phyloP scores from a whole-genome alignment of 2,888 invertebrate species.

The Dorcus parallelipipedus region DNA sequence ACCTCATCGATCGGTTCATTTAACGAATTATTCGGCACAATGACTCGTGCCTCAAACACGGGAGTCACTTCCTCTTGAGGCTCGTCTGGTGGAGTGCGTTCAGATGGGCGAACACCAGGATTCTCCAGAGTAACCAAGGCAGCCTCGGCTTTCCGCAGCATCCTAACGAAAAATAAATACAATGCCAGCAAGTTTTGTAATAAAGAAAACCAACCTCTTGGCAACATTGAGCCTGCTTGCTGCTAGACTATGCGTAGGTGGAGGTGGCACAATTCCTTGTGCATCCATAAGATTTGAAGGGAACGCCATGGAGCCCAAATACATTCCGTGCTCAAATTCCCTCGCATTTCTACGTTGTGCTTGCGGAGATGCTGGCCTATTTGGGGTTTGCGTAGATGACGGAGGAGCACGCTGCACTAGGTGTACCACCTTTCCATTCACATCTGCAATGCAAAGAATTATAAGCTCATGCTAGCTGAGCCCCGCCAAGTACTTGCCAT shows the following conservation, averaged over 20 bases:
- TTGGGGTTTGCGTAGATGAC: constrained; percentile 31
- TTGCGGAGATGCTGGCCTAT: constrained; percentile 34
- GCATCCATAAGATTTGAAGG: constrained; percentile 51
- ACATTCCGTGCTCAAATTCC: constrained; percentile 52
- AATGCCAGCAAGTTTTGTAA: neutral
- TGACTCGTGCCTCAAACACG: constrained; percentile 47
- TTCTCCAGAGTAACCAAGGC: constrained; percentile 50
- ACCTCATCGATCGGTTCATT: constrained; percentile 41
- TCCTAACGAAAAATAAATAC: constrained; percentile 33
- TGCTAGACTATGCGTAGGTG: constrained; percentile 52
- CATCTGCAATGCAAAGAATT: constrained; percentile 55
- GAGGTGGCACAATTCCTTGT: constrained; percentile 50
- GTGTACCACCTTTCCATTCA: constrained; percentile 89
- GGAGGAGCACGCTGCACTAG: constrained; percentile 88
- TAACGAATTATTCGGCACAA: constrained; percentile 36
- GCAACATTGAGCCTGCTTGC: constrained; percentile 54
- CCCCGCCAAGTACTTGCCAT: constrained; percentile 57
- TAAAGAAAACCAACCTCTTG: constrained; percentile 33
- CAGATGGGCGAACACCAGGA: constrained; percentile 36
- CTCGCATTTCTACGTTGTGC: constrained; percentile 33
- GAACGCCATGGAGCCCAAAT: constrained; percentile 58
- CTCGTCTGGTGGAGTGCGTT: constrained; percentile 38
- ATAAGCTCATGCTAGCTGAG: too few species aligned
- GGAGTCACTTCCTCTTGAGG: constrained; percentile 47
- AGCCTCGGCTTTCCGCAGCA: constrained; percentile 51